Evolutionary conservation across 2,888 invertebrate species (phyloP).

Genomic region (Rhogogaster chlorosoma): DNA sequence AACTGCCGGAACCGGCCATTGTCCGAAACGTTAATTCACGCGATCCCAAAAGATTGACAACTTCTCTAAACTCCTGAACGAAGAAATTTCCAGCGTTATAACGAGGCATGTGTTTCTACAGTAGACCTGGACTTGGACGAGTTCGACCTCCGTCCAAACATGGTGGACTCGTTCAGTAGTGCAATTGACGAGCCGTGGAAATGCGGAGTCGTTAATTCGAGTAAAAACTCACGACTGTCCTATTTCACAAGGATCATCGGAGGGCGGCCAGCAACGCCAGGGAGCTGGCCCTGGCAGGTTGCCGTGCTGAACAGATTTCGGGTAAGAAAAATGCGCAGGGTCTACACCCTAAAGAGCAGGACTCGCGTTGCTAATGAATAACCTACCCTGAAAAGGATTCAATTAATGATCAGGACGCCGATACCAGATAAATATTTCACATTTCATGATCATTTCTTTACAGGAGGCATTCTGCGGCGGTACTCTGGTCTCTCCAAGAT

Average conservation of each 20-base stretch:
- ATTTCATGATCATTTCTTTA: conserved; percentile 56
- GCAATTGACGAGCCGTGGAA: conserved; percentile 66
- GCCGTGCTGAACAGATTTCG: conserved; percentile 91
- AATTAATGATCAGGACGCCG: not conserved
- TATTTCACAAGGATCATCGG: conserved; percentile 89
- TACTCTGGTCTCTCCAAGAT: conserved; percentile 88
- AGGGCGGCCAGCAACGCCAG: conserved; percentile 87
- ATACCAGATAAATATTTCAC: not conserved
- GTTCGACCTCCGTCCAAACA: conserved; percentile 69
- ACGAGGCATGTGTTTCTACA: conserved; percentile 37
- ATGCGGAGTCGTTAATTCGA: conserved; percentile 66
- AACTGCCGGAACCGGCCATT: not conserved
- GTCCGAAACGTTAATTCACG: not conserved
- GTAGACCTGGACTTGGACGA: conserved; percentile 68
- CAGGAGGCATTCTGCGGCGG: conserved; percentile 95
- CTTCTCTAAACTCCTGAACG: not conserved
- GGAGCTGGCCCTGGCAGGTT: conserved; percentile 98
- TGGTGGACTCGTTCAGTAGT: conserved; percentile 65
- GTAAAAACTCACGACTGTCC: conserved; percentile 68
- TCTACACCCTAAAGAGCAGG: not conserved
- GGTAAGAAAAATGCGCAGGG: conserved; percentile 78
- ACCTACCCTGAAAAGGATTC: conserved; percentile 21
- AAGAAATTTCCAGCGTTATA: not conserved
- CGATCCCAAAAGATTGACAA: not conserved
- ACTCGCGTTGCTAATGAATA: not conserved